Evolutionary conservation across 2,888 invertebrate species (phyloP).

Genomic region (Synergus itoensis): DNA sequence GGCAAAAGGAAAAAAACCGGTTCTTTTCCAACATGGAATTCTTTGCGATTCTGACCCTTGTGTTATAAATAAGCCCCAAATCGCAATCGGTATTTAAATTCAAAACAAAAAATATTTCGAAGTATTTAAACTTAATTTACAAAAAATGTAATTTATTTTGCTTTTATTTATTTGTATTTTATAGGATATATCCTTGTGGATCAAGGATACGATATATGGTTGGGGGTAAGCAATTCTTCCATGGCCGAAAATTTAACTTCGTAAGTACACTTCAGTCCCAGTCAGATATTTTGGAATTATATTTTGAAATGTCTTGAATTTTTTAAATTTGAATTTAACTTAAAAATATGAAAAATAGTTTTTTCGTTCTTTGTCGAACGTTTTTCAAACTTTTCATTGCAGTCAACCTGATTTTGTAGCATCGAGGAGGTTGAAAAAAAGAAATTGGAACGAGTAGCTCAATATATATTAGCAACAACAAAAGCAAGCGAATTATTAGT

Average conservation of each 20-base stretch:
- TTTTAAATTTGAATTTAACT: not conserved
- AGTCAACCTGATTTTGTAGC: conserved; percentile 49
- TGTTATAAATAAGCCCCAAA: conserved; percentile 64
- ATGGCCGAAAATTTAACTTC: conserved; percentile 60
- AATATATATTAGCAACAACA: conserved; percentile 63
- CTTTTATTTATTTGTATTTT: conserved; percentile 53
- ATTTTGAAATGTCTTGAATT: too few species aligned
- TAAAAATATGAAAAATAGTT: not conserved
- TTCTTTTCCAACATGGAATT: conserved; percentile 67
- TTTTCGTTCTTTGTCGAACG: not conserved
- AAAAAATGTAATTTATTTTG: not conserved
- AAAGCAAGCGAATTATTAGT: conserved; percentile 65
- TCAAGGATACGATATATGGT: conserved; percentile 69
- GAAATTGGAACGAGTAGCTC: conserved; percentile 62
- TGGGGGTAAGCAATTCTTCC: conserved; percentile 65
- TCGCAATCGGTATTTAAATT: conserved; percentile 64
- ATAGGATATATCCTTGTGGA: conserved; percentile 69
- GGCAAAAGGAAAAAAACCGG: conserved; percentile 60
- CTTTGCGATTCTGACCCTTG: conserved; percentile 65
- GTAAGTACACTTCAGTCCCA: conserved; percentile 52
- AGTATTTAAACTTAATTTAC: not conserved
- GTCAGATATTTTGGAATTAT: not conserved
- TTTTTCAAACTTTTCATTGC: conserved; percentile 32
- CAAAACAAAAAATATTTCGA: not conserved
- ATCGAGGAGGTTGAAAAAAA: conserved; percentile 62